Evolutionary conservation across 2,113 vertebrate species (phyloP).

Genomic region (Dipodomys merriami): DNA sequence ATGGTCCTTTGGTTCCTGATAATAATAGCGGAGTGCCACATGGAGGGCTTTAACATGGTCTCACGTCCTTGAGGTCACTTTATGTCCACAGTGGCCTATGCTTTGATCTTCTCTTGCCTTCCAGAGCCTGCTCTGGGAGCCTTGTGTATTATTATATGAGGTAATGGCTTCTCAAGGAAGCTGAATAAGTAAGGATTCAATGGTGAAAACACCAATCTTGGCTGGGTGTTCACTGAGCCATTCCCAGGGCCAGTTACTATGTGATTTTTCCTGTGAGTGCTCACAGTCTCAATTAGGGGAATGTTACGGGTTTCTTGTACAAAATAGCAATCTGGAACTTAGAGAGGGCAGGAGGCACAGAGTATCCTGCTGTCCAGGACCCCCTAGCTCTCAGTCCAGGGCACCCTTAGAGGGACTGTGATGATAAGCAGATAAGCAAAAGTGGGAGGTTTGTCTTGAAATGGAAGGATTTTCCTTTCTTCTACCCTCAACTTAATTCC

Average conservation of each 20-base stretch:
- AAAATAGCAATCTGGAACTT: neutral
- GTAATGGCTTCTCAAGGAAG: too few species aligned
- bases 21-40: neutral
- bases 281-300: fast-evolving
- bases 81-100: neutral
- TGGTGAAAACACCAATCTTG: fast-evolving
- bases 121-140: fast-evolving
- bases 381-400: fast-evolving
- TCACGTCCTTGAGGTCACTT: neutral
- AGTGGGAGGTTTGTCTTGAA: neutral
- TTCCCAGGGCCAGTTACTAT: fast-evolving
- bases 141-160: fast-evolving
- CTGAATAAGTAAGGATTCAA: neutral
- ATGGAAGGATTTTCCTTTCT: conserved; percentile 7
- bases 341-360: neutral
- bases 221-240: fast-evolving
- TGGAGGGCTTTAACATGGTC: neutral
- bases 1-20: neutral
- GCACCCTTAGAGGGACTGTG: fast-evolving
- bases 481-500: conserved; percentile 41
- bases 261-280: fast-evolving
- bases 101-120: too few species aligned
- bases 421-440: neutral
- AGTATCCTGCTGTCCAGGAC: neutral
- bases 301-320: fast-evolving